Evolutionary conservation across 2,113 vertebrate genomes (phyloP), one percentile per base, ranked within the genome.

Genomic region (Anthoscopus minutus): DNA sequence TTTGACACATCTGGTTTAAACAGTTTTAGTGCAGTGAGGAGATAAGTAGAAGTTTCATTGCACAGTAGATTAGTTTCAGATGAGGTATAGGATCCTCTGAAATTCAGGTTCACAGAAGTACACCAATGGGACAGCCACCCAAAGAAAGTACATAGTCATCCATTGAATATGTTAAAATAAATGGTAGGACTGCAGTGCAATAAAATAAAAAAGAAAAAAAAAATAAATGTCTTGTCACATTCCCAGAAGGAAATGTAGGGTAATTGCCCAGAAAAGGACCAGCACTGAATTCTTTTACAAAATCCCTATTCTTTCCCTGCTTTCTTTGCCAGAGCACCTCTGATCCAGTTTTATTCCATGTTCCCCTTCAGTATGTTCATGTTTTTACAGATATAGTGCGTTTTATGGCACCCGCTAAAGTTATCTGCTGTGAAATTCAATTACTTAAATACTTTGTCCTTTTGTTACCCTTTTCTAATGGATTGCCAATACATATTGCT

Each of bases 401-500:
- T 93, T 97, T 96, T 95, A 96, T 85, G 85, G 90, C 94, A 92
- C 38, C 58, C 71, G 86, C 87, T 95, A 78, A 95, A 91, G 92
- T 95, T 92, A 95, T 89, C 87, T 92, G 91, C 87, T 94, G 79
- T 88, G 85, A 96, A 95, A 95, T 89, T 94, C 67, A 83, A 62
- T 89, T 94, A 67, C 88, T 95, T 92, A 92, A 94, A 93, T 91
- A 60, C 85, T 91, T 92, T 95, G 95, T 96, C 95, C 93, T 96
- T 96, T 96, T 72, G 80, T 96, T 96, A 95, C 94, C 95, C 94
- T 95, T 96, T 94, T 93, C 85, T 94, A 89, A 82, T 97, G 93
- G 82, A 70, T 97, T 96, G 93, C 94, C 93, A 96, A 88, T 92
- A 77, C 84, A 91, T 89, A 92, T 22, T 96, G 94, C 92, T 93